Evolutionary conservation across 2,113 vertebrate genomes (phyloP).

Genomic region (Lonchura striata): DNA sequence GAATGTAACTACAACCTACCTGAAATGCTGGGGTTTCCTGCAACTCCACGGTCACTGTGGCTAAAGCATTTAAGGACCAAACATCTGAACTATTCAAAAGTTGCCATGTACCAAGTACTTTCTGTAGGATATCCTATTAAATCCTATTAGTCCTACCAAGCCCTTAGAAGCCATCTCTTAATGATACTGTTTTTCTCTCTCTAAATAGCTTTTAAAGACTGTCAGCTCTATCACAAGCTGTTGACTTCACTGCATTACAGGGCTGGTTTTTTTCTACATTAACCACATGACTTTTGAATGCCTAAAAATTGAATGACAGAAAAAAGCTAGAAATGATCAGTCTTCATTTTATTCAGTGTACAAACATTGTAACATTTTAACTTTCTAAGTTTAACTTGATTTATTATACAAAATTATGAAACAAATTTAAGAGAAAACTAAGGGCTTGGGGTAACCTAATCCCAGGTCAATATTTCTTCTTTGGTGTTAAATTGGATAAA

Average conservation of each 20-base stretch:
- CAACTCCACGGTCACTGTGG: neutral
- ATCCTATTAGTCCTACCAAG: neutral
- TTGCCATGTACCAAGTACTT: neutral
- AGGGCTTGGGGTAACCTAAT: neutral
- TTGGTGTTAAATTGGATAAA: neutral
- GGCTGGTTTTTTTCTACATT: neutral
- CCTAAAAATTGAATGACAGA: neutral
- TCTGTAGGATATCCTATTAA: neutral
- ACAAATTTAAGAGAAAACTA: neutral
- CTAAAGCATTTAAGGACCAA: neutral
- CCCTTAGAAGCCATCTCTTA: neutral
- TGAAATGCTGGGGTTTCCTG: neutral
- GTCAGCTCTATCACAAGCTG: neutral
- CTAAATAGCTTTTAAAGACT: neutral
- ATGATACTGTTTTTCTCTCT: neutral
- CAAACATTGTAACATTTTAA: neutral
- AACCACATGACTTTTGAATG: neutral
- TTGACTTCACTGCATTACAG: neutral
- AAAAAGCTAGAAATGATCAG: neutral
- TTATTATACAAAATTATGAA: neutral
- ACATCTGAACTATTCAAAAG: neutral
- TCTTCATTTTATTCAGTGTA: neutral
- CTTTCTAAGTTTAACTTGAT: neutral
- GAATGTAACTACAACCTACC: neutral
- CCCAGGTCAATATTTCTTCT: neutral